Evolutionary conservation across 2,888 invertebrate species (phyloP).

Genomic region (Brachylomia viminalis): DNA sequence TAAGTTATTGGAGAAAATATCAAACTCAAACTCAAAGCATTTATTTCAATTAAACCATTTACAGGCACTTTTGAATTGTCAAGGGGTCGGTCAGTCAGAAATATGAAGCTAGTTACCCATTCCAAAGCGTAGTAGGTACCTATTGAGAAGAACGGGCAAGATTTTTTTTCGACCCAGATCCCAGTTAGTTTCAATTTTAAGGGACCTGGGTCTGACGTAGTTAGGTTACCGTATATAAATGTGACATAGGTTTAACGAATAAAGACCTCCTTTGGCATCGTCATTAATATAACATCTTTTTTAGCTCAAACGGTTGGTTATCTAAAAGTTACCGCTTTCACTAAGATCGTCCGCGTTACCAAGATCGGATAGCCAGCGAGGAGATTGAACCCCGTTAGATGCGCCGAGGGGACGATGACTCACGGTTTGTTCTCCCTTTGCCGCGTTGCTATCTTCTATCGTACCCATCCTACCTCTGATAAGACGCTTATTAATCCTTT

Average conservation of each 20-base stretch:
- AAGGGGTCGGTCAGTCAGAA: too few species aligned
- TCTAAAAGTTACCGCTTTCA: slow-evolving; percentile 70
- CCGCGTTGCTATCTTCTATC: slow-evolving; percentile 54
- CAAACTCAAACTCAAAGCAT: too few species aligned
- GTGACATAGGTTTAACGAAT: slow-evolving; percentile 35
- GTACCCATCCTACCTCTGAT: slow-evolving; percentile 46
- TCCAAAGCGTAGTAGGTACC: too few species aligned
- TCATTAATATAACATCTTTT: slow-evolving; percentile 43
- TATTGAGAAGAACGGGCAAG: too few species aligned
- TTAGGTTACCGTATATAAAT: slow-evolving; percentile 15
- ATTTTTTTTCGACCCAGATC: not conserved
- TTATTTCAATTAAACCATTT: too few species aligned
- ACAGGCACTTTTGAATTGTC: too few species aligned
- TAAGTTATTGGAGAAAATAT: slow-evolving; percentile 13
- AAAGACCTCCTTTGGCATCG: slow-evolving; percentile 14
- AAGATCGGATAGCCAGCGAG: slow-evolving; percentile 71
- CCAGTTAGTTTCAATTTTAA: slow-evolving; percentile 20
- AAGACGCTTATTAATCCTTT: slow-evolving; percentile 40
- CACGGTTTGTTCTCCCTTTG: slow-evolving; percentile 64
- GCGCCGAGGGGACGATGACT: slow-evolving; percentile 70
- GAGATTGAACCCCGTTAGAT: slow-evolving; percentile 70
- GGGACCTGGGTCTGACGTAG: not conserved
- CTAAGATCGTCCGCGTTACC: slow-evolving; percentile 72
- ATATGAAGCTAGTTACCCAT: too few species aligned
- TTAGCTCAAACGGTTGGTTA: slow-evolving; percentile 56